Conservation (phyloP, 2,113 vertebrate genomes). For the Siniperca chuatsi region DNA sequence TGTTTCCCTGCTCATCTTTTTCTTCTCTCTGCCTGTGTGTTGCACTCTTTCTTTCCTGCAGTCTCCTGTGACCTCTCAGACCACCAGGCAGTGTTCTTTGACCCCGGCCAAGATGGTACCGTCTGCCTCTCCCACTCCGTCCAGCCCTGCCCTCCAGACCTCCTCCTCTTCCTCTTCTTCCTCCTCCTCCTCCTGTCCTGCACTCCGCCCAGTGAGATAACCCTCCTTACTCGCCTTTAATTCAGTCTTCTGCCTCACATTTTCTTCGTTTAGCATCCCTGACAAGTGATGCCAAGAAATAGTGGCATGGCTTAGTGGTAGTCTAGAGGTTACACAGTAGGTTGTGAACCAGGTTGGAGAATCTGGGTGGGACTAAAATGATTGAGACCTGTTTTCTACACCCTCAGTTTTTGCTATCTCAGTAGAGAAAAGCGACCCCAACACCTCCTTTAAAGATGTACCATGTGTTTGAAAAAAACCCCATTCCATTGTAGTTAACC, state of each 20-base stretch:
- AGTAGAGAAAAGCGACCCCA: not conserved
- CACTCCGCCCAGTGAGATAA: constrained; percentile 80
- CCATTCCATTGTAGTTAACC: not conserved
- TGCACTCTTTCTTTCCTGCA: constrained; percentile 69
- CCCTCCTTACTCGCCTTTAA: constrained; percentile 20
- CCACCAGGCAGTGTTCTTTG: constrained; percentile 80
- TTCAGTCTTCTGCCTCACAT: constrained; percentile 27
- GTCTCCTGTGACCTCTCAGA: constrained; percentile 82
- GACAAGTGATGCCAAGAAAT: not conserved
- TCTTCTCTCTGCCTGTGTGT: constrained; percentile 29
- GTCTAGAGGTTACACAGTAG: not conserved
- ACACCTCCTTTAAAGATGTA: not conserved
- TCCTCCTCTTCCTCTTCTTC: constrained; percentile 73
- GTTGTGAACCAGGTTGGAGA: not conserved
- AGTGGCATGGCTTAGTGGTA: not conserved
- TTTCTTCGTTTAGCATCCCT: constrained; percentile 1
- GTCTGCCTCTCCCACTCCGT: constrained; percentile 72
- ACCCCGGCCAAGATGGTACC: constrained; percentile 85
- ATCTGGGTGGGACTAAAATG: not conserved
- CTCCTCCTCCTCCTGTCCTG: constrained; percentile 69
- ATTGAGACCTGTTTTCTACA: not conserved
- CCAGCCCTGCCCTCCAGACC: constrained; percentile 81
- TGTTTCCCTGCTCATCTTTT: constrained; percentile 8
- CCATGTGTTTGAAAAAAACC: not conserved
- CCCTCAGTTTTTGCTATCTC: not conserved